A percentile compares a stretch with the other conserved stretches of the same genome.
phyloP scores from a whole-genome alignment of 2,113 vertebrate genomes.

The Mus musculus region DNA sequence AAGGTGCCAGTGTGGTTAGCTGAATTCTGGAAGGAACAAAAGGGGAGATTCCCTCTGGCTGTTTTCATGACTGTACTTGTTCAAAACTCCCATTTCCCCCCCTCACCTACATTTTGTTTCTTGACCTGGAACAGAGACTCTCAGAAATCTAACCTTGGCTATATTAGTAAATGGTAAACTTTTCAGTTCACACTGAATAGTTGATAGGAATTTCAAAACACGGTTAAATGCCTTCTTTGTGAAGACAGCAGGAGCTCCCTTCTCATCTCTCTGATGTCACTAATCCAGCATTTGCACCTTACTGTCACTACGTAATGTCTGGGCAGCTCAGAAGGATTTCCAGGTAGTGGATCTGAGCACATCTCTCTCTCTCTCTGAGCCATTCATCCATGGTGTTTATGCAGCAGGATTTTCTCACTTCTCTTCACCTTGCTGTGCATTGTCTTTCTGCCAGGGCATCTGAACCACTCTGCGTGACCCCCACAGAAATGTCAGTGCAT shows the following conservation, averaged over 20 bases:
- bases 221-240: conserved; percentile 25
- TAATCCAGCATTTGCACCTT: conserved; percentile 71
- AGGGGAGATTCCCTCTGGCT: background rate
- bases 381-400: conserved; percentile 53
- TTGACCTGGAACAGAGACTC: conserved; percentile 52
- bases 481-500: background rate
- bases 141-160: conserved; percentile 16
- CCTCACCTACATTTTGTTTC: conserved; percentile 5
- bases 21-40: background rate
- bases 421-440: conserved; percentile 65
- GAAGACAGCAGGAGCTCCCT: conserved; percentile 63
- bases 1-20: background rate
- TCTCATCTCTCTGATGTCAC: conserved; percentile 67
- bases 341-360: conserved; percentile 66
- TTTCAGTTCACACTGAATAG: conserved; percentile 27
- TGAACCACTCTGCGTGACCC: conserved; percentile 53
- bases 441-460: conserved; percentile 67
- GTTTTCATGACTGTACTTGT: background rate
- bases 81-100: background rate
- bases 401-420: conserved; percentile 60
- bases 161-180: conserved; percentile 40
- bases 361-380: conserved; percentile 59
- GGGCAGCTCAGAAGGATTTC: conserved; percentile 76
- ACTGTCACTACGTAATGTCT: conserved; percentile 74
- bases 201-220: conserved; percentile 70